Evolutionary conservation across 2,888 invertebrate genomes (phyloP).

Genomic region (Drosophila formosana): DNA sequence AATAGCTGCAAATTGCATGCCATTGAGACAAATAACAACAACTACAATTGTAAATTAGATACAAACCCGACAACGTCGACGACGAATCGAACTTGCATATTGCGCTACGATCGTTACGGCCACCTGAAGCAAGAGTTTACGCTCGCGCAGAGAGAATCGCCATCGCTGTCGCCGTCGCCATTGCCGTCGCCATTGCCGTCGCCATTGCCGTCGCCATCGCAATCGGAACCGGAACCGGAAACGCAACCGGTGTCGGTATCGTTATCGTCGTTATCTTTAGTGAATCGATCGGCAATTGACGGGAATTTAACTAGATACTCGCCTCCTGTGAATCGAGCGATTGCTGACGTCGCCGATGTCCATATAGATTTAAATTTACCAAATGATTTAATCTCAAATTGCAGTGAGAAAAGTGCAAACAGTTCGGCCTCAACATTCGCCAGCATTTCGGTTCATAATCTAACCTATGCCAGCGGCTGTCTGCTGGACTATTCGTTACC

Average conservation of each 20-base stretch:
- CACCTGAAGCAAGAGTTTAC: slow-evolving; percentile 65
- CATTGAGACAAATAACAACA: slow-evolving; percentile 50
- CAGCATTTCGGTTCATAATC: slow-evolving; percentile 29
- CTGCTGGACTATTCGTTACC: slow-evolving; percentile 25
- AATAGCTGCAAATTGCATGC: slow-evolving; percentile 48
- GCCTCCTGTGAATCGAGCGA: slow-evolving; percentile 18
- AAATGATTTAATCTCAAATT: slow-evolving; percentile 64
- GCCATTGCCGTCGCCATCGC: slow-evolving; percentile 1
- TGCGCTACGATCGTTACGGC: slow-evolving; percentile 81
- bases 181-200: not conserved
- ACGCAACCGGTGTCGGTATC: slow-evolving; percentile 1
- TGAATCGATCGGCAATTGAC: not conserved
- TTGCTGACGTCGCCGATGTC: slow-evolving; percentile 20
- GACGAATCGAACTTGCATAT: slow-evolving; percentile 53
- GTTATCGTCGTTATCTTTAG: not conserved
- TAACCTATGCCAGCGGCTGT: slow-evolving; percentile 22
- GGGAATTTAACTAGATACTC: not conserved
- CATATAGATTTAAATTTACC: slow-evolving; percentile 48
- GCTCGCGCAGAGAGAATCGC: slow-evolving; percentile 16
- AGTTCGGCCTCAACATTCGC: slow-evolving; percentile 33
- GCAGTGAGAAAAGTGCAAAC: slow-evolving; percentile 70
- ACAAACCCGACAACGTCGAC: slow-evolving; percentile 24
- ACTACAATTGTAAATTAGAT: slow-evolving; percentile 60
- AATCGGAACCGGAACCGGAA: not conserved
- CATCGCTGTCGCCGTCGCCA: slow-evolving; percentile 2